phyloP scores from a whole-genome alignment of 2,888 invertebrate genomes.

The Labia minor region DNA sequence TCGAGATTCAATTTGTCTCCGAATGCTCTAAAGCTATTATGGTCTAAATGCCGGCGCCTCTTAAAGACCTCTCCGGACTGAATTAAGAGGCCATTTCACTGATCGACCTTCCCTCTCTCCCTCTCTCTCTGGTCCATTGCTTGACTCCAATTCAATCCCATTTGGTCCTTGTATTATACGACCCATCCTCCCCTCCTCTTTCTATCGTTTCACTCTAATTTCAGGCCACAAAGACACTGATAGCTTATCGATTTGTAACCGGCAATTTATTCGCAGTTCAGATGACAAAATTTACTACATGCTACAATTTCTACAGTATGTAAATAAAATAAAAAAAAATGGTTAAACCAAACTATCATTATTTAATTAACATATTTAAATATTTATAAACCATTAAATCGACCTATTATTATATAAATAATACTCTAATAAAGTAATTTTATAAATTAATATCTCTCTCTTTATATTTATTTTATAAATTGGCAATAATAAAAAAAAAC shows the following conservation, averaged over 20 bases:
- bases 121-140: not conserved
- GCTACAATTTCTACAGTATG: too few relatives aligned
- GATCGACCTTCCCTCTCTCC: not conserved
- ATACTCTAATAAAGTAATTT: too few relatives aligned
- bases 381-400: too few relatives aligned
- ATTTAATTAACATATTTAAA: too few relatives aligned
- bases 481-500: too few relatives aligned
- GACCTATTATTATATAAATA: too few relatives aligned
- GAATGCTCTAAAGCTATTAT: constrained; percentile 2
- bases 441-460: too few relatives aligned
- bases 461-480: too few relatives aligned
- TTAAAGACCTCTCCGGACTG: not conserved
- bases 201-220: too few relatives aligned
- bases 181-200: not conserved
- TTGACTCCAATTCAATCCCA: not conserved
- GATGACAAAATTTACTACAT: not conserved
- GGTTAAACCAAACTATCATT: too few relatives aligned
- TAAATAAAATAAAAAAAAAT: too few relatives aligned
- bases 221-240: constrained; percentile 5
- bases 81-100: not conserved
- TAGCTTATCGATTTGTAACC: not conserved
- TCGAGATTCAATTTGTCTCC: constrained; percentile 2
- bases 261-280: not conserved
- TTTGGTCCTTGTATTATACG: not conserved
- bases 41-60: constrained; percentile 4